A percentile compares a stretch with the other conserved stretches of the same genome.
phyloP scores from a whole-genome alignment of 2,113 vertebrate genomes.

The Gorsachius goisagi region DNA sequence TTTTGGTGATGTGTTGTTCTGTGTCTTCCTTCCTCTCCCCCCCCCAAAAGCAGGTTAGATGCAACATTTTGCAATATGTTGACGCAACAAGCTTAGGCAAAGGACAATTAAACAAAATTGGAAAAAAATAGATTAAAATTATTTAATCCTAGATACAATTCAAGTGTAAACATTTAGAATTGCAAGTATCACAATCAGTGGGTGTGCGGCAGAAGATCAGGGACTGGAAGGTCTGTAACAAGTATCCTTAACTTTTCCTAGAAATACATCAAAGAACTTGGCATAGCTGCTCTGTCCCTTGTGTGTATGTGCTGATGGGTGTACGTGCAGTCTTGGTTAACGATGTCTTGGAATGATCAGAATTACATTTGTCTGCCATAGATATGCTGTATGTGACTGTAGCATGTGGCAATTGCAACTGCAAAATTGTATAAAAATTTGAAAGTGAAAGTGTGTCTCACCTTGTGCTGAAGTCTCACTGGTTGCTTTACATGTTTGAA shows the following conservation, averaged over 20 bases:
- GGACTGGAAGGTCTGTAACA: neutral
- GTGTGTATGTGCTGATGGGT: accelerated
- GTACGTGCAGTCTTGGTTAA: neutral
- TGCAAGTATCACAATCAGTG: accelerated
- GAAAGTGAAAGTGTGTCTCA: accelerated
- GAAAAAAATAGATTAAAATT: neutral
- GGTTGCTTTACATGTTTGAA: neutral
- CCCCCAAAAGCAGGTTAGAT: neutral
- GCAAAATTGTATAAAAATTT: neutral
- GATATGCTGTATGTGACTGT: accelerated
- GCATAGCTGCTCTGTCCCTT: neutral
- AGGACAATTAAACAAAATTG: neutral
- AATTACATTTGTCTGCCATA: neutral
- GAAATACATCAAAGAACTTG: neutral
- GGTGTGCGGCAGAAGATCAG: accelerated
- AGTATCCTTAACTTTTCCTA: neutral
- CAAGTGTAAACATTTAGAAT: neutral
- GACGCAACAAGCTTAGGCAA: neutral
- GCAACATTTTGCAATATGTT: neutral
- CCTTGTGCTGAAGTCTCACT: neutral
- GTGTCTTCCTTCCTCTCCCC: too few relatives aligned
- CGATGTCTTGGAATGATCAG: neutral
- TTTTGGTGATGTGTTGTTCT: neutral
- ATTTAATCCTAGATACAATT: neutral
- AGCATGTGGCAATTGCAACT: neutral